Evolutionary conservation across 2,113 vertebrate species (phyloP), one percentile per base, ranked within the genome.

Genomic region (Ursus arctos): DNA sequence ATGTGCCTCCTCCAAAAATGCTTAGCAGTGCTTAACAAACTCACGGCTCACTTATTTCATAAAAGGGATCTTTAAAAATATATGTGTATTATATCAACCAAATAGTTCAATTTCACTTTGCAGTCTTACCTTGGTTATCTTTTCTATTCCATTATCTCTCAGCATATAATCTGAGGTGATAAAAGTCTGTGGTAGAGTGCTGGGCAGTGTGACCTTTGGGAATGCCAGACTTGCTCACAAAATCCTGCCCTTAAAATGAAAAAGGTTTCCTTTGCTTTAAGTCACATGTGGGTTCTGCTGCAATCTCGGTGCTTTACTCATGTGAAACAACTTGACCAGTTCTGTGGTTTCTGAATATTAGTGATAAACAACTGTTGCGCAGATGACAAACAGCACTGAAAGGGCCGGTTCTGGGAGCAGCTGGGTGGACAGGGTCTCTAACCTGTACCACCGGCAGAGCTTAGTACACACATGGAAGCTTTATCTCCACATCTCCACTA

Each of bases 281-380:
- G 98, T 99, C 99, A 99, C 99, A 99, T 71, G 98, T 97, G 97
- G 99, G 99, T 96, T 99, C 99, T 84, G 99, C 99, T 97, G 99
- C 99, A 98, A 99, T 99, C 99, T 99, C 99, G 99, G 99, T 99
- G 97, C 98, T 99, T 99, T 99, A 99, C 99, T 99, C 98, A 84
- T 99, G 98, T 88, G 98, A 98, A 93, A 98, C 92, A 2, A 99
- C 99, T 81, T 98, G 96, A 85, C 99, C 99, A 55, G 98, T 98
- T 89, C 98, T 98, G 98, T 99, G 98, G 98, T 99, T 99, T 95
- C 95, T 99, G 98, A 99, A 99, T 97, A 99, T 99, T 71, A 99
- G 98, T 96, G 99, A 99, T 74, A 99, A 98, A 96, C 99, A 99
- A 88, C 99, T 99, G 95, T 99, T 99, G 91, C 99, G 99, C 99